These are phyloP conservation scores for Asarcornis scutulata DNA, from an alignment of 2,113 vertebrate genomes.

Conservation along the genomic window DNA sequence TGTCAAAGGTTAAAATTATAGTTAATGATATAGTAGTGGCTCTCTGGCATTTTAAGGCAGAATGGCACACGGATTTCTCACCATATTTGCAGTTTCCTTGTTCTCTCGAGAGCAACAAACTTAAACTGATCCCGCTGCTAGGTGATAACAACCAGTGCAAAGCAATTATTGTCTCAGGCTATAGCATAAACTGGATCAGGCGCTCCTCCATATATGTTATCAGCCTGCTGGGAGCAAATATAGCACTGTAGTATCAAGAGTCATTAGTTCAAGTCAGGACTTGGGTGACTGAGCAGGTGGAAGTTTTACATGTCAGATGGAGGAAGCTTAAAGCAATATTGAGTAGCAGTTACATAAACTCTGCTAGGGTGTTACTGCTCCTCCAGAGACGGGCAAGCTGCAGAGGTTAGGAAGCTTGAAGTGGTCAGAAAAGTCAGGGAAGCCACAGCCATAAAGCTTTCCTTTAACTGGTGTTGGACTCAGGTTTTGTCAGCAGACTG, in stretches of 20 bases:
- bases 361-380: neutral
- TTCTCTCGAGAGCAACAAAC: conserved; percentile 39
- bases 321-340: conserved; percentile 55
- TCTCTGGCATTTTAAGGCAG: conserved; percentile 42
- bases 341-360: conserved; percentile 53
- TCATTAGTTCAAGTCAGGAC: conserved; percentile 61
- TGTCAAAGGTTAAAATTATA: conserved; percentile 70
- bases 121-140: conserved; percentile 35
- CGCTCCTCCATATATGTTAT: neutral
- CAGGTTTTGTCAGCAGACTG: neutral
- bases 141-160: neutral
- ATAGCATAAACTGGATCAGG: neutral
- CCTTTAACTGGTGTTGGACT: neutral
- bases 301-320: conserved; percentile 46
- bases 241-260: conserved; percentile 36
- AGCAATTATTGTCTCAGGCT: neutral
- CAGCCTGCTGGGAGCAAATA: conserved; percentile 44
- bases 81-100: neutral
- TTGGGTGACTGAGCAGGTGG: conserved; percentile 64
- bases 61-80: conserved; percentile 5
- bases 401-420: conserved; percentile 1
- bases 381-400: conserved; percentile 4
- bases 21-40: conserved; percentile 59
- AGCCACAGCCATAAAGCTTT: neutral
- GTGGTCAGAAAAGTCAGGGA: neutral